Percentiles rank a stretch among this genome's conserved stretches.
Evolutionary conservation across 2,113 vertebrate species (phyloP).

Genomic region (Amphiprion percula): DNA sequence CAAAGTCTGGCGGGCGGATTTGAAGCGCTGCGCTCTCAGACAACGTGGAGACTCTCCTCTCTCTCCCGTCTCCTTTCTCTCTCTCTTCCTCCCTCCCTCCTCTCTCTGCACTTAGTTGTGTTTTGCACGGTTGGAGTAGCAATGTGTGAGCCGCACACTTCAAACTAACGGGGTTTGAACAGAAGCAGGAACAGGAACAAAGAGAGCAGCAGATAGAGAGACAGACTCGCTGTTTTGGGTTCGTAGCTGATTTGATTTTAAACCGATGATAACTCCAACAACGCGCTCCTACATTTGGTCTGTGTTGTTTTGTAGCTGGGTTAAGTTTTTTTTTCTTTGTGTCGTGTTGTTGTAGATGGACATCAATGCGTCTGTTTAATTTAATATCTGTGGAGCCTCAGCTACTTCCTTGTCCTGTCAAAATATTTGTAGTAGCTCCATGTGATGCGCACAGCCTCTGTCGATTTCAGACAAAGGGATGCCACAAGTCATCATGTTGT

Average conservation of each 20-base stretch:
- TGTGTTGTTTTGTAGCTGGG: slow-evolving; percentile 43
- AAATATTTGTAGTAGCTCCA: not conserved
- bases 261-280: slow-evolving; percentile 30
- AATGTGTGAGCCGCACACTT: slow-evolving; percentile 69
- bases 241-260: slow-evolving; percentile 72
- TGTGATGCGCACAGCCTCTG: slow-evolving; percentile 8
- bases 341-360: slow-evolving; percentile 14
- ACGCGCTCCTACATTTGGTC: slow-evolving; percentile 4
- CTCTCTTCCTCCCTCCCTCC: slow-evolving; percentile 47
- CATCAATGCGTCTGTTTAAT: not conserved
- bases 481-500: slow-evolving; percentile 39
- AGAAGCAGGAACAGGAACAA: slow-evolving; percentile 74
- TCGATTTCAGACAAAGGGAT: slow-evolving; percentile 41
- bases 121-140: slow-evolving; percentile 77
- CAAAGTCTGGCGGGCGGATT: slow-evolving; percentile 77
- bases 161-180: slow-evolving; percentile 64
- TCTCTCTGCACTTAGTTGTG: slow-evolving; percentile 66
- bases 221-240: slow-evolving; percentile 69
- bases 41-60: slow-evolving; percentile 61
- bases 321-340: slow-evolving; percentile 3
- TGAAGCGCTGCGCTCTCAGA: slow-evolving; percentile 72
- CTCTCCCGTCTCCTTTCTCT: slow-evolving; percentile 44
- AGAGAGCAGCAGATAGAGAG: slow-evolving; percentile 72
- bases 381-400: not conserved
- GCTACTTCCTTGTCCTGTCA: slow-evolving; percentile 10